Percentiles rank a stretch among this genome's conserved stretches.
Evolutionary conservation across 2,113 vertebrate species (phyloP).

Genomic region (Pseudopodoces humilis): DNA sequence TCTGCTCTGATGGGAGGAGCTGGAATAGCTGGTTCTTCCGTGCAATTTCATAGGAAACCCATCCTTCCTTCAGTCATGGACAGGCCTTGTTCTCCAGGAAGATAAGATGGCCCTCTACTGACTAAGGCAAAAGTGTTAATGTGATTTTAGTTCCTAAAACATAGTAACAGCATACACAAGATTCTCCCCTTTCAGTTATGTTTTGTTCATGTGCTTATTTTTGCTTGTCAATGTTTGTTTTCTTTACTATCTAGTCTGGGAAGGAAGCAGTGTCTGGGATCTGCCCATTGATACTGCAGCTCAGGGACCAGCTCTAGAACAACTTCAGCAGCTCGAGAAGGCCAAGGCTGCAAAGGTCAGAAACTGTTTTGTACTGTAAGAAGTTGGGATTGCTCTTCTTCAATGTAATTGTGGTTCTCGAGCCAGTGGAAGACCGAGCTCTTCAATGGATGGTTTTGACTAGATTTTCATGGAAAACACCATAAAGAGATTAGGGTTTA

Average conservation of each 20-base stretch:
- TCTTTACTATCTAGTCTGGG: conserved; percentile 83
- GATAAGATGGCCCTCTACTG: background rate
- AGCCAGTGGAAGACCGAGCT: background rate
- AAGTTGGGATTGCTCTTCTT: conserved; percentile 10
- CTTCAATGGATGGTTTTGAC: background rate
- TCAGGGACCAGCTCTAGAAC: conserved; percentile 90
- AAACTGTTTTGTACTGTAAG: conserved; percentile 5
- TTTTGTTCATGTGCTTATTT: conserved; percentile 6
- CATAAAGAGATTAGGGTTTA: background rate
- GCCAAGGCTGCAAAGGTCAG: conserved; percentile 88
- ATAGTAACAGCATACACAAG: background rate
- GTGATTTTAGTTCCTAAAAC: background rate
- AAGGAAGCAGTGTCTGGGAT: conserved; percentile 97
- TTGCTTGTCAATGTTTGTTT: conserved; percentile 50
- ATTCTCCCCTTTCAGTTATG: background rate
- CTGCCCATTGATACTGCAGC: conserved; percentile 90
- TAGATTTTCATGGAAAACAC: background rate
- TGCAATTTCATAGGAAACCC: background rate
- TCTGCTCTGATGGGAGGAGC: background rate
- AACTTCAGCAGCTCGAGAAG: conserved; percentile 97
- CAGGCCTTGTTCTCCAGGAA: background rate
- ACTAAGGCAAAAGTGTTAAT: background rate
- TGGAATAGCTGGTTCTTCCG: background rate
- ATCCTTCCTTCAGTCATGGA: background rate
- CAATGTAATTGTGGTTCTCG: background rate